Percentiles rank a stretch among this genome's conserved stretches.
Evolutionary conservation across 1,140 invertebrate species (phyloP).

Genomic region (Zelostemma sp.): DNA sequence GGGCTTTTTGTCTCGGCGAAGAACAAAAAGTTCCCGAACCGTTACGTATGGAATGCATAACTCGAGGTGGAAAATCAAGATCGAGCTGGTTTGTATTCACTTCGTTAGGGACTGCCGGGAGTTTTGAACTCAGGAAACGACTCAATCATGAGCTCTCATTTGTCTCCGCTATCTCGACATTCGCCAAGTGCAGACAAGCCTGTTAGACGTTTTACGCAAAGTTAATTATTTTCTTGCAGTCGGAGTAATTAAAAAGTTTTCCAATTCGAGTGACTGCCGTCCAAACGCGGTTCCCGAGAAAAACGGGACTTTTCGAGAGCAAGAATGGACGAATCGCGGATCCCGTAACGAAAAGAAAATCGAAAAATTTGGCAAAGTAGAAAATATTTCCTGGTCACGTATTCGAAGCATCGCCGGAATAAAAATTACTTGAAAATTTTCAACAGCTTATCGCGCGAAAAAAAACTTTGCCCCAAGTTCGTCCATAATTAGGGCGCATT

Average conservation of each 20-base stretch:
- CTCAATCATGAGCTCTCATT: slow-evolving; percentile 1
- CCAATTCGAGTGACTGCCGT: neutral
- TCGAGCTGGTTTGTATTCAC: neutral
- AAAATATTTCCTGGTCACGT: neutral
- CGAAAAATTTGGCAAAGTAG: neutral
- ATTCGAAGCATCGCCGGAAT: neutral
- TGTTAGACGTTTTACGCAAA: slow-evolving; percentile 1
- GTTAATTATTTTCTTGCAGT: slow-evolving; percentile 1
- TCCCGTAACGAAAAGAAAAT: no score
- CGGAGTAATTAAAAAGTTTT: slow-evolving; percentile 3
- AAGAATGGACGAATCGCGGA: neutral
- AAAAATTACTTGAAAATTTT: neutral
- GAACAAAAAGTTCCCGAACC: no score
- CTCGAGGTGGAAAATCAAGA: neutral
- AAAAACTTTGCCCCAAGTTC: neutral
- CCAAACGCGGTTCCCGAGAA: neutral
- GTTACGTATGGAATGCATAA: no score
- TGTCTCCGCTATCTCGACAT: slow-evolving; percentile 1
- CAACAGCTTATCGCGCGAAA: neutral
- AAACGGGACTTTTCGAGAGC: neutral
- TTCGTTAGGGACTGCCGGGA: neutral
- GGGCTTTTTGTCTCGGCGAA: no score
- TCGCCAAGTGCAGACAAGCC: slow-evolving; percentile 2
- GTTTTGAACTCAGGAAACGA: slow-evolving; percentile 1
- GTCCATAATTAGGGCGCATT: neutral